A percentile compares a stretch with the other conserved stretches of the same genome.
These are phyloP conservation scores for Andrena bicolor DNA, from an alignment of 2,888 invertebrate species.

Conservation along the genomic window DNA sequence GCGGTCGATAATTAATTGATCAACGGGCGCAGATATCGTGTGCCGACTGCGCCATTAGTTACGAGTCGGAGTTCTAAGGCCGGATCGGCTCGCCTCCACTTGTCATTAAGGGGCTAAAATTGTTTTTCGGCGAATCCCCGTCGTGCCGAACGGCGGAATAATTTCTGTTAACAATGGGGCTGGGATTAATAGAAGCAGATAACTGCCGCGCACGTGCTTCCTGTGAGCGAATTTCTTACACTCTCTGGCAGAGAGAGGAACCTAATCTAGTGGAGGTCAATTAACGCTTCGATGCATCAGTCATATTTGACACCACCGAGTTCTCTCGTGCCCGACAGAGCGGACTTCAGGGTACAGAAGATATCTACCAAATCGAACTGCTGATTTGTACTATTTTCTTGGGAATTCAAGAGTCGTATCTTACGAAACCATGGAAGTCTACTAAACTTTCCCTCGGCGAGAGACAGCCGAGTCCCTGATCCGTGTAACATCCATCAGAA, in stretches of 20 bases:
- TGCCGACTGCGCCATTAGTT: slow-evolving; percentile 64
- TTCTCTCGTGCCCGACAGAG: no score
- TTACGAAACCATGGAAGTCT: no score
- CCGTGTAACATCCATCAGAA: not conserved
- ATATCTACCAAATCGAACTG: no score
- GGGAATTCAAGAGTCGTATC: no score
- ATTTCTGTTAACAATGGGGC: not conserved
- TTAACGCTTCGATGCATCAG: no score
- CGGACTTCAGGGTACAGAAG: no score
- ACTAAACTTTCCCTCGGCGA: not conserved
- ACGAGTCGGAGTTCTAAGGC: slow-evolving; percentile 48
- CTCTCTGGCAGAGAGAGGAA: not conserved
- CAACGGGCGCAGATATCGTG: slow-evolving; percentile 76
- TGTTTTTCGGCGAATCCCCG: slow-evolving; percentile 18
- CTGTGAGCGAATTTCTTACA: not conserved
- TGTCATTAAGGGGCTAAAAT: slow-evolving; percentile 49
- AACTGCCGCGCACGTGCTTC: not conserved
- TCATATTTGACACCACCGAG: no score
- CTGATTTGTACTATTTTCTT: no score
- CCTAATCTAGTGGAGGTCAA: not conserved
- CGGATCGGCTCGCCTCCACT: slow-evolving; percentile 10
- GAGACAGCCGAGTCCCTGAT: slow-evolving; percentile 7
- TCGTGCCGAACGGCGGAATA: not conserved
- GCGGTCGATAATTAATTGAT: slow-evolving; percentile 81
- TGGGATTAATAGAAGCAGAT: not conserved